Conservation (phyloP, 2,113 vertebrate genomes). For the Globicephala melas region DNA sequence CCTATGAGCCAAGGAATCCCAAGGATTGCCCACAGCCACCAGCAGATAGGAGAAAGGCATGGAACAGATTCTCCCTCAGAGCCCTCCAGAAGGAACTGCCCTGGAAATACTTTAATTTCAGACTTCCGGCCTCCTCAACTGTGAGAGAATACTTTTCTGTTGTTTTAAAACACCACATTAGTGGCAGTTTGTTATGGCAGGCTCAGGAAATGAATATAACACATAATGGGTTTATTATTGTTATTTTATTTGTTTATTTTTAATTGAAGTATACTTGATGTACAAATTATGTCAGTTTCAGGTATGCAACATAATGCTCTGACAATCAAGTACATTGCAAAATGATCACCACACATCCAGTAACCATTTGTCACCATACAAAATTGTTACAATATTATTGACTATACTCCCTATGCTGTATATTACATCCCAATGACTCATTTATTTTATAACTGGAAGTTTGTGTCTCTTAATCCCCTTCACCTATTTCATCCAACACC, state of each 20-base stretch:
- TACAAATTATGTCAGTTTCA: not conserved
- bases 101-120: not conserved
- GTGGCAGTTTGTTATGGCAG: not conserved
- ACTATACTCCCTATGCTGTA: not conserved
- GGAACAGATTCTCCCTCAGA: not conserved
- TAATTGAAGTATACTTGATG: not conserved
- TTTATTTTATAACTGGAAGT: not conserved
- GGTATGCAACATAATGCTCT: rapidly evolving
- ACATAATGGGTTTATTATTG: not conserved
- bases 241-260: not conserved
- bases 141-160: not conserved
- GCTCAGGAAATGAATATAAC: not conserved
- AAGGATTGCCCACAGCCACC: not conserved
- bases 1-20: not conserved
- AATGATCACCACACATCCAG: not conserved
- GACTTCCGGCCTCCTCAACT: not conserved
- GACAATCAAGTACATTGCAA: not conserved
- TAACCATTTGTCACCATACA: not conserved
- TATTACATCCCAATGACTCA: not conserved
- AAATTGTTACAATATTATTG: not conserved
- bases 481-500: not conserved
- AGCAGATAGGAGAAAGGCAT: not conserved
- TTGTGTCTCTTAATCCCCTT: not conserved
- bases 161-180: not conserved
- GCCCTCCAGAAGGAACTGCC: not conserved